phyloP scores from a whole-genome alignment of 2,797 vertebrate genomes.

The Amblyraja radiata region DNA sequence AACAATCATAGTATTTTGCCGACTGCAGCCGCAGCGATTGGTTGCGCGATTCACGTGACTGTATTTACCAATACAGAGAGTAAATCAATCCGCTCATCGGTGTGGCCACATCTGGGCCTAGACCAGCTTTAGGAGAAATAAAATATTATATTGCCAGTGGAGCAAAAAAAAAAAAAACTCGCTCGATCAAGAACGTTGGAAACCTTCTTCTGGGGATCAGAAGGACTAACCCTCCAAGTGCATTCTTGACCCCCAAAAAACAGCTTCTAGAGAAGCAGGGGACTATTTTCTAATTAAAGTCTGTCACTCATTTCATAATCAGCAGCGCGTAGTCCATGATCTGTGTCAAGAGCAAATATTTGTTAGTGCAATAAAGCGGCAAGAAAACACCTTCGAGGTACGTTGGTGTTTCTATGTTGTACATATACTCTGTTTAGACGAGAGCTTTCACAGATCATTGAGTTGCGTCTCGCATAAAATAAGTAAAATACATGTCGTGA shows the following conservation, averaged over 20 bases:
- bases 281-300: conserved; percentile 42
- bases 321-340: conserved; percentile 42
- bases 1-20: conserved; percentile 97
- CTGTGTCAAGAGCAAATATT: conserved; percentile 47
- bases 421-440: conserved; percentile 61
- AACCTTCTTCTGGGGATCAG: conserved; percentile 16
- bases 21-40: conserved; percentile 92
- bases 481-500: conserved; percentile 69
- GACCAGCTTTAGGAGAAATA: conserved; percentile 51
- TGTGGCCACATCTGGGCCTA: conserved; percentile 45
- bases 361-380: conserved; percentile 51
- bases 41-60: conserved; percentile 97
- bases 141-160: conserved; percentile 43
- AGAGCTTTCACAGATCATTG: conserved; percentile 64
- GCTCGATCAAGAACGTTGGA: conserved; percentile 48
- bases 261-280: background rate
- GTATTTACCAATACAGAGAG: conserved; percentile 99
- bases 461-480: conserved; percentile 62
- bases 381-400: conserved; percentile 54
- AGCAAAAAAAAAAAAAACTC: conserved; percentile 54
- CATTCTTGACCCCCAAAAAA: background rate
- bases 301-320: conserved; percentile 44
- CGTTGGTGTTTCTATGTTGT: conserved; percentile 41
- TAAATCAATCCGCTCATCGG: conserved; percentile 87
- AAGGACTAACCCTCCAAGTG: background rate